Conservation (phyloP, 2,797 vertebrate species). For the Enteromius unitaeniatus region DNA sequence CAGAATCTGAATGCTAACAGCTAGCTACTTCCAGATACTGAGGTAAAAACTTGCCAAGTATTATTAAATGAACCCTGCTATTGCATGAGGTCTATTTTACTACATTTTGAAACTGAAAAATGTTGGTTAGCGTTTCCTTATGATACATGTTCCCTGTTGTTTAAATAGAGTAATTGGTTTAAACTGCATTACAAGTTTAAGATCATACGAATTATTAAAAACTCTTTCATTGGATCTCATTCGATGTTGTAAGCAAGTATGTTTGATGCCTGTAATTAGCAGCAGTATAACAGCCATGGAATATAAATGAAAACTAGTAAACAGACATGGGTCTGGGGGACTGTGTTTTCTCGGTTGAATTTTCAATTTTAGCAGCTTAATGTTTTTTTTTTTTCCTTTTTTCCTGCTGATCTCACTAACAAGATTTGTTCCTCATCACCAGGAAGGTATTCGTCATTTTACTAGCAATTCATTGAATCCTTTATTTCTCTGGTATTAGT, state of each 20-base stretch:
- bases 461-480: constrained; percentile 47
- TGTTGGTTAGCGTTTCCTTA: constrained; percentile 1
- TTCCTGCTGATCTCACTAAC: constrained; percentile 50
- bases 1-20: background rate
- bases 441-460: constrained; percentile 55
- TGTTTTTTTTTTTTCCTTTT: constrained; percentile 13
- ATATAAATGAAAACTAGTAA: constrained; percentile 34
- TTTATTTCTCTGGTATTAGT: constrained; percentile 40
- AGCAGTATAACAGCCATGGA: background rate
- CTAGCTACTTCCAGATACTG: background rate
- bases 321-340: background rate
- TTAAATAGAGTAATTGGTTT: constrained; percentile 24
- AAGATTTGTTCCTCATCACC: constrained; percentile 49
- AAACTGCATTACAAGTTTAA: background rate
- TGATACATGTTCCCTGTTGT: background rate
- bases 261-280: constrained; percentile 33
- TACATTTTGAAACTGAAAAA: background rate
- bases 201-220: constrained; percentile 39
- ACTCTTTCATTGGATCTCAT: background rate
- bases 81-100: background rate
- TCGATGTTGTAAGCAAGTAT: constrained; percentile 23
- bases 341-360: constrained; percentile 18
- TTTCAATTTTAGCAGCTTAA: constrained; percentile 50
- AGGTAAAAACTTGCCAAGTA: background rate
- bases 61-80: background rate